These are phyloP conservation scores for Atta colombica DNA, from an alignment of 1,140 invertebrate genomes.

Conservation along the genomic window DNA sequence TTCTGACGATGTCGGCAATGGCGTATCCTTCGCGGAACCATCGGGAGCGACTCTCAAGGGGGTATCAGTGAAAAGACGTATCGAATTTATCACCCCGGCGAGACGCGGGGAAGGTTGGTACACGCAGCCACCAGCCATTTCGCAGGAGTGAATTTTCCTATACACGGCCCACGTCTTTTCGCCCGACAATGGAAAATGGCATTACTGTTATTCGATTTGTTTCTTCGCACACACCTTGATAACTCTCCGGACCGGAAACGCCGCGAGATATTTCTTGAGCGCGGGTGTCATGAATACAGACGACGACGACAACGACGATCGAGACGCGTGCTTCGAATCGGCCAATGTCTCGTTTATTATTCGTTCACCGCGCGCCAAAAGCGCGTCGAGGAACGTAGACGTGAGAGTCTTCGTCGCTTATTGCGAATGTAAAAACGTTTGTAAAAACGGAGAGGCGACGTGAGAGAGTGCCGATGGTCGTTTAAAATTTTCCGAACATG, in stretches of 20 bases:
- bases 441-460: not conserved
- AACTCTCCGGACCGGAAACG: constrained; percentile 37
- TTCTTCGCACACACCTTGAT: constrained; percentile 48
- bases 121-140: constrained; percentile 53
- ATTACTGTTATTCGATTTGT: constrained; percentile 77
- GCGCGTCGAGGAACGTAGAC: not conserved
- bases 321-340: constrained; percentile 50
- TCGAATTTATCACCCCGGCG: constrained; percentile 71
- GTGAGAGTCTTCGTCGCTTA: constrained; percentile 11
- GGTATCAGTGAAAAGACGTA: constrained; percentile 65
- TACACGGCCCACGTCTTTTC: not conserved
- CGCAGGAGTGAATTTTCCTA: constrained; percentile 69
- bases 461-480: not conserved
- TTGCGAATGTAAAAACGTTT: constrained; percentile 1
- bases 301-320: constrained; percentile 14
- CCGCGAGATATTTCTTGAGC: constrained; percentile 50
- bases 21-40: constrained; percentile 54
- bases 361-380: constrained; percentile 28
- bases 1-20: constrained; percentile 33
- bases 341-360: constrained; percentile 53
- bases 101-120: constrained; percentile 37
- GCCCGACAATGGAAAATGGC: constrained; percentile 56
- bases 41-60: constrained; percentile 53
- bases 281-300: constrained; percentile 53
- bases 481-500: not conserved